Base-by-base conservation (phyloP, 2,888 invertebrate genomes). In the Micoletzkya japonica region DNA sequence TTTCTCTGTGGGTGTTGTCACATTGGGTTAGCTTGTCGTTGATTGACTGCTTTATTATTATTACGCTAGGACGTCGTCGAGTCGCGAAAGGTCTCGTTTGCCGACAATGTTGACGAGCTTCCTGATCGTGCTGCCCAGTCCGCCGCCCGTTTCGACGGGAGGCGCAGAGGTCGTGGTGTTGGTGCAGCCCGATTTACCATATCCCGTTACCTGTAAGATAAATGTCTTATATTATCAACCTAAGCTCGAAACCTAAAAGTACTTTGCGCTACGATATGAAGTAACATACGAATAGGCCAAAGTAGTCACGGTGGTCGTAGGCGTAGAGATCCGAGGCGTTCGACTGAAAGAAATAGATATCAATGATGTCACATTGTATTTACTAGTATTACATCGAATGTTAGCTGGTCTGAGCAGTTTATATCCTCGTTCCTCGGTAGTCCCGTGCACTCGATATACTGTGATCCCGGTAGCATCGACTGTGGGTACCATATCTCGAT, bases 251-350 rank as follows among this genome's bases (percentile, higher is more conserved):
- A n/a, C n/a, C n/a, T n/a, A n/a, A n/a, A n/a, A n/a, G n/a, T n/a
- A n/a, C n/a, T n/a, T n/a, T n/a, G n/a, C n/a, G n/a, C n/a, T n/a
- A 44, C 44, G 44, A 44, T 44, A 44, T 44, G 20, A 14, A 61
- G 28, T 4, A 2, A 52, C 63, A 24, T 0, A 54, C 64, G 30
- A 54, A 32, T 4, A 54, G 26, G 28, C 54, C 54, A 64, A 80
- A 80, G 60, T 80, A 80, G 59, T 78, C 74, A 14, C 80, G 70
- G 71, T 80, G 80, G 49, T 78, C 76, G 74, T 75, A 77, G 7
- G 78, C 73, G 26, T 74, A 78, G 28, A 66, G 32, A 10, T 72
- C 71, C 0, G 73, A 73, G 34, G 76, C 73, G 58, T 66, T 54
- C 14, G 64, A 54, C 64, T 66, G 20, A 0, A 52, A 28, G 20